A percentile compares a stretch with the other conserved stretches of the same genome.
Evolutionary conservation across 1,140 invertebrate genomes (phyloP).

Genomic region (Battus philenor): DNA sequence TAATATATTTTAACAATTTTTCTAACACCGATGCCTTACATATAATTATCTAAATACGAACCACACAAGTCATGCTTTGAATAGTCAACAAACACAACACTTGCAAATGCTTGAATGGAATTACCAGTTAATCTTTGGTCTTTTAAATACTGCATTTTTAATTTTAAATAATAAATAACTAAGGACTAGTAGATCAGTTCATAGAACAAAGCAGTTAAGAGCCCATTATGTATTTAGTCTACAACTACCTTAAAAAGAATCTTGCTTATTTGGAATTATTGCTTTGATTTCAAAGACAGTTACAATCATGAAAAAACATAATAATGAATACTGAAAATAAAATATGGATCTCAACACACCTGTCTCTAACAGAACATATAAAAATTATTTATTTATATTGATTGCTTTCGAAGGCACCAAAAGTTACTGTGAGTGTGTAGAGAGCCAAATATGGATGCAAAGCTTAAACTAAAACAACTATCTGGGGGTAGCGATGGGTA

Average conservation of each 20-base stretch:
- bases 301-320: conserved; percentile 26
- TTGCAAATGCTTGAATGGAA: conserved; percentile 11
- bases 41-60: not conserved
- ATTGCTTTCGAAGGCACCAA: conserved; percentile 38
- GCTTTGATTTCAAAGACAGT: conserved; percentile 37
- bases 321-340: conserved; percentile 22
- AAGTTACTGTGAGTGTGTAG: conserved; percentile 36
- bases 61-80: conserved; percentile 5
- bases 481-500: conserved; percentile 78
- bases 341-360: conserved; percentile 30
- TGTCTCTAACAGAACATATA: conserved; percentile 1
- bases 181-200: conserved; percentile 26
- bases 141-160: conserved; percentile 5
- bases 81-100: conserved; percentile 2
- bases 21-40: conserved; percentile 3
- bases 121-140: conserved; percentile 15
- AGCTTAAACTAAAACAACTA: conserved; percentile 74
- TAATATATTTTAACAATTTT: no score
- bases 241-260: conserved; percentile 39
- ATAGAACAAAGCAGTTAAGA: conserved; percentile 30
- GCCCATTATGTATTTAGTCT: not conserved
- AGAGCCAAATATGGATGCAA: conserved; percentile 37
- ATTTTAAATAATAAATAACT: conserved; percentile 19
- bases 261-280: conserved; percentile 38
- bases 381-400: not conserved